These are phyloP conservation scores for Camelus bactrianus DNA, from an alignment of 2,113 vertebrate species.

Conservation along the genomic window DNA sequence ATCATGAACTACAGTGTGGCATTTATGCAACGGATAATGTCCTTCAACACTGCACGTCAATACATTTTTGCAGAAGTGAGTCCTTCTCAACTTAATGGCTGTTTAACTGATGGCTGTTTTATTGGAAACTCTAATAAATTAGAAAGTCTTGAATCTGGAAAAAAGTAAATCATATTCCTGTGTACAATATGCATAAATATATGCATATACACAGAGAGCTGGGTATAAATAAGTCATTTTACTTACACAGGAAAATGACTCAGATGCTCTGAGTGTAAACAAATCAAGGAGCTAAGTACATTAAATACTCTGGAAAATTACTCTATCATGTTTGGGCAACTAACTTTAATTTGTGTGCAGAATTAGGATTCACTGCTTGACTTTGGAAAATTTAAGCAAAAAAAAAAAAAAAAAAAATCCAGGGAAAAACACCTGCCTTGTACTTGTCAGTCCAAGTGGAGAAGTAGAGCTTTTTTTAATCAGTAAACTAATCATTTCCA, in stretches of 20 bases:
- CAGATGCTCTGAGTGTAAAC: conserved; percentile 39
- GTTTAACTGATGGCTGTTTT: conserved; percentile 23
- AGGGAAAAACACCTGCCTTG: neutral
- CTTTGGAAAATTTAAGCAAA: conserved; percentile 45
- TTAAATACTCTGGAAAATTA: conserved; percentile 63
- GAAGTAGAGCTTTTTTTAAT: neutral
- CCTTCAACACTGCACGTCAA: neutral
- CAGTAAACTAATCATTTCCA: neutral
- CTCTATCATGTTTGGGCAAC: conserved; percentile 52
- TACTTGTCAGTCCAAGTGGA: neutral
- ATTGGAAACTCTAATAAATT: conserved; percentile 29
- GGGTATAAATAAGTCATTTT: conserved; percentile 36
- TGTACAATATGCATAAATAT: neutral
- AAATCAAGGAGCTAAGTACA: conserved; percentile 66
- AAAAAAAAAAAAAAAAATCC: conserved; percentile 5
- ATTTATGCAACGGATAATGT: neutral
- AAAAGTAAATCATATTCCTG: conserved; percentile 17
- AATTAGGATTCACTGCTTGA: conserved; percentile 40
- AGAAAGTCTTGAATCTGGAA: conserved; percentile 39
- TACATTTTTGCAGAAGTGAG: conserved; percentile 39
- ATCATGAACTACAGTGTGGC: neutral
- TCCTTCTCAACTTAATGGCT: conserved; percentile 7
- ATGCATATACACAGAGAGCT: neutral
- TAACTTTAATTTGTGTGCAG: conserved; percentile 59
- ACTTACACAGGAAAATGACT: conserved; percentile 49